A percentile compares a stretch with the other conserved stretches of the same genome.
Evolutionary conservation across 2,113 vertebrate species (phyloP).

Genomic region (Stigmatopora argus): DNA sequence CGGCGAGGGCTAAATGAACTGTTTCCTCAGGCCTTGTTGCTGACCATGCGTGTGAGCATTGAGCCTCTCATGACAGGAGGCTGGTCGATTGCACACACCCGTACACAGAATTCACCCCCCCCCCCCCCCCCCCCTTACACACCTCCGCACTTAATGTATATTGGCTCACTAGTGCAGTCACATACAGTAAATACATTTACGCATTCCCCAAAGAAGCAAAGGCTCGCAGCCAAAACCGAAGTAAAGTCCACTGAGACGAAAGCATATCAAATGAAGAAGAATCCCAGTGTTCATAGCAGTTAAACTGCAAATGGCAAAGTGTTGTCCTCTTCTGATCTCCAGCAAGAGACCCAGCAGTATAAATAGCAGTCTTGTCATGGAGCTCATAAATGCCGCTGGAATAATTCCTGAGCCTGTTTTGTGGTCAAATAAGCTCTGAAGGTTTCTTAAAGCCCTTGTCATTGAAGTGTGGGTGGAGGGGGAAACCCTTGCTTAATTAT

Average conservation of each 20-base stretch:
- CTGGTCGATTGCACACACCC: slow-evolving; percentile 60
- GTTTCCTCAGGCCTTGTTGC: slow-evolving; percentile 73
- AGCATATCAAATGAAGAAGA: slow-evolving; percentile 22
- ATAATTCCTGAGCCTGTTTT: slow-evolving; percentile 56
- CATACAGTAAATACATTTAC: slow-evolving; percentile 5
- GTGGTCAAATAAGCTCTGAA: slow-evolving; percentile 52
- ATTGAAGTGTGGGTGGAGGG: slow-evolving; percentile 36
- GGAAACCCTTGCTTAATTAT: slow-evolving; percentile 64
- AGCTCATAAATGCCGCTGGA: slow-evolving; percentile 54
- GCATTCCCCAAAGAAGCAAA: slow-evolving; percentile 25
- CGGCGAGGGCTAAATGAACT: slow-evolving; percentile 74
- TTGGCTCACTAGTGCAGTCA: slow-evolving; percentile 20
- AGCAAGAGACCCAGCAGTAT: slow-evolving; percentile 21
- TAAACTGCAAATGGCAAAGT: slow-evolving; percentile 26
- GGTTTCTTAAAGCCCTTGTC: slow-evolving; percentile 55
- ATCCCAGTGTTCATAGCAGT: slow-evolving; percentile 17
- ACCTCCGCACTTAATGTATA: slow-evolving; percentile 34
- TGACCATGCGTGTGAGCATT: slow-evolving; percentile 77
- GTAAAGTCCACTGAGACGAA: slow-evolving; percentile 37
- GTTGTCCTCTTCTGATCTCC: slow-evolving; percentile 14
- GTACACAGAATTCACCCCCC: slow-evolving; percentile 4
- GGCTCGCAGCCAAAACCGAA: slow-evolving; percentile 35
- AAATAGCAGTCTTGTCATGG: slow-evolving; percentile 46
- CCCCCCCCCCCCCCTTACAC: slow-evolving; percentile 9
- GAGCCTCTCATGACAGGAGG: slow-evolving; percentile 68